Conservation (phyloP, 2,888 invertebrate species). For the Noctua comes region DNA sequence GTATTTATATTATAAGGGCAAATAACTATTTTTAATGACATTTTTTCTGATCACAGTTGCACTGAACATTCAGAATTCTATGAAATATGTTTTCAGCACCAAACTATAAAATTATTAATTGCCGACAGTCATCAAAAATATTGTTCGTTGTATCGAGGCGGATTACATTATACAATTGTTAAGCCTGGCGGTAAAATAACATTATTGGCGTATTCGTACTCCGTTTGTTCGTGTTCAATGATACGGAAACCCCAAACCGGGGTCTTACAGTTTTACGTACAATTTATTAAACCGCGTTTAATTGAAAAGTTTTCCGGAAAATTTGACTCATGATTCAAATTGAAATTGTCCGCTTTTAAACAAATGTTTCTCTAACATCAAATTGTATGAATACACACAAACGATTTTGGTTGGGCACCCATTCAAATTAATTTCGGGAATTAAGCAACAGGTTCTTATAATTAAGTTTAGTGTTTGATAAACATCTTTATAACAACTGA, state of each 20-base stretch:
- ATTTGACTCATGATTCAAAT: slow-evolving; percentile 27
- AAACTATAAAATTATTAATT: neutral
- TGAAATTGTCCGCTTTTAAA: slow-evolving; percentile 2
- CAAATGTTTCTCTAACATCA: slow-evolving; percentile 11
- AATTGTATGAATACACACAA: neutral
- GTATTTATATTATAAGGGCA: neutral
- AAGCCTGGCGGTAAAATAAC: slow-evolving; percentile 27
- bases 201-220: slow-evolving; percentile 29
- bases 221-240: slow-evolving; percentile 40
- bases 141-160: slow-evolving; percentile 22
- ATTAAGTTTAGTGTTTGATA: slow-evolving; percentile 18
- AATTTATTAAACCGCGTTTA: slow-evolving; percentile 26
- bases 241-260: slow-evolving; percentile 10
- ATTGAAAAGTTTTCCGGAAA: slow-evolving; percentile 17
- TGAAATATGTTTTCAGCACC: neutral
- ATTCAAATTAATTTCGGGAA: slow-evolving; percentile 10
- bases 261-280: slow-evolving; percentile 29
- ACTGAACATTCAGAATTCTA: neutral
- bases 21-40: neutral
- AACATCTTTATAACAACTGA: slow-evolving; percentile 27
- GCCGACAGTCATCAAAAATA: slow-evolving; percentile 19
- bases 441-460: neutral
- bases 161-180: slow-evolving; percentile 32
- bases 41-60: neutral
- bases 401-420: neutral